These are phyloP conservation scores for Anas acuta DNA, from an alignment of 2,797 vertebrate genomes.

Conservation along the genomic window DNA sequence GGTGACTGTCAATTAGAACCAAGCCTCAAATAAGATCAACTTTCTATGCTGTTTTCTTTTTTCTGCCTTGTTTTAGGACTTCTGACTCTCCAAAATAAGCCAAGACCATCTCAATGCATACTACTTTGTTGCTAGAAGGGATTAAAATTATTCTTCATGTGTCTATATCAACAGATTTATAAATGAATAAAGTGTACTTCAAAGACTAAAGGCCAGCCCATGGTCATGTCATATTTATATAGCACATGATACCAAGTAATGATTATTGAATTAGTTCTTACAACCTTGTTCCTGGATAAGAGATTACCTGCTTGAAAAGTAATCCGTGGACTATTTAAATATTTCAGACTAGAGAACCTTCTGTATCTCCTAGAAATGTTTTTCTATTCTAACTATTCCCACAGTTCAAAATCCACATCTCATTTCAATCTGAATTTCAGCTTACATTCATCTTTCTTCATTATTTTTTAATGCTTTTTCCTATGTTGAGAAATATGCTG, in stretches of 20 bases:
- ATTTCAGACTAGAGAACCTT: not conserved
- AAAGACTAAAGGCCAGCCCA: not conserved
- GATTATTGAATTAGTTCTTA: not conserved
- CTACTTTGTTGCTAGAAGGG: not conserved
- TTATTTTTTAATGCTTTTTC: not conserved
- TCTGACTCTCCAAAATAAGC: not conserved
- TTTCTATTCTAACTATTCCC: not conserved
- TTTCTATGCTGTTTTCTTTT: not conserved
- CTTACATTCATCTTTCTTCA: not conserved
- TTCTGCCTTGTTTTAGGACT: not conserved
- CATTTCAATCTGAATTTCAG: not conserved
- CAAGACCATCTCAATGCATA: fast-evolving
- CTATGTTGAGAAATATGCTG: not conserved
- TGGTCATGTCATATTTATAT: not conserved
- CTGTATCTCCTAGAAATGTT: not conserved
- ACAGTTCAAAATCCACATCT: not conserved
- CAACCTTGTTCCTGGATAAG: not conserved
- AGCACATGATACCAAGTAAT: not conserved
- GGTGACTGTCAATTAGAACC: not conserved
- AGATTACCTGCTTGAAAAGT: not conserved
- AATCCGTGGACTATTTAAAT: fast-evolving
- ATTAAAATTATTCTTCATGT: not conserved
- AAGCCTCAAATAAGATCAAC: not conserved
- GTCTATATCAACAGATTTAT: not conserved
- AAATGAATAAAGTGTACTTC: not conserved